These are phyloP conservation scores for Andrena flavipes DNA, from an alignment of 2,888 invertebrate species.

Conservation along the genomic window DNA sequence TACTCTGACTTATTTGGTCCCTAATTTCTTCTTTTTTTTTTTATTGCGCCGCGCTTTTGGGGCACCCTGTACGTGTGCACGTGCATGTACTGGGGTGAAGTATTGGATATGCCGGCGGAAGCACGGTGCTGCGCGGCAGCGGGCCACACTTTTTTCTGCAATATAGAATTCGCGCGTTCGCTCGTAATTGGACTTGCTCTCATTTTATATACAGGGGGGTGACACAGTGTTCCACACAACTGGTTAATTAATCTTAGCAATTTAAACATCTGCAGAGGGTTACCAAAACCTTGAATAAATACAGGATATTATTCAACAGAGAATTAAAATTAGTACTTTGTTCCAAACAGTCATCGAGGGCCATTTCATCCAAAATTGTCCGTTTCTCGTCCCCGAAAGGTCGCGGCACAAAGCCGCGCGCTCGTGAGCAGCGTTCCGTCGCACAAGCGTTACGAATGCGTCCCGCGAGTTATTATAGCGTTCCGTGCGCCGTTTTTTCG, in stretches of 20 bases:
- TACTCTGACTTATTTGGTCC: too few relatives aligned
- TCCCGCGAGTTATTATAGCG: background rate
- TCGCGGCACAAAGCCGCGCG: background rate
- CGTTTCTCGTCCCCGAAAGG: too few relatives aligned
- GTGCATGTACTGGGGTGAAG: background rate
- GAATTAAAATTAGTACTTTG: too few relatives aligned
- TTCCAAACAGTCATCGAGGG: too few relatives aligned
- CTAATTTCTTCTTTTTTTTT: too few relatives aligned
- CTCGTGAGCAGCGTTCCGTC: background rate
- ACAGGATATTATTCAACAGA: too few relatives aligned
- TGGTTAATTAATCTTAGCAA: background rate
- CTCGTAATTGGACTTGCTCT: too few relatives aligned
- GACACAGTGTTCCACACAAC: too few relatives aligned
- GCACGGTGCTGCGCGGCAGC: constrained; percentile 7
- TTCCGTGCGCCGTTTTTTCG: background rate
- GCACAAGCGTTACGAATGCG: constrained; percentile 1
- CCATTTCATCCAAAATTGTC: too few relatives aligned
- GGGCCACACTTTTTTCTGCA: constrained; percentile 3
- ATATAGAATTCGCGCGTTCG: background rate
- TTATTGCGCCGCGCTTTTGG: background rate
- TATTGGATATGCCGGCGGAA: constrained; percentile 32
- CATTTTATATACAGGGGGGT: too few relatives aligned
- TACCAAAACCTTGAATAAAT: too few relatives aligned
- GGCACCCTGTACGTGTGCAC: constrained; percentile 4
- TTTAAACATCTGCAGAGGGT: background rate